These are phyloP conservation scores for Oophaga sylvatica DNA, from an alignment of 2,797 vertebrate species.

Conservation along the genomic window DNA sequence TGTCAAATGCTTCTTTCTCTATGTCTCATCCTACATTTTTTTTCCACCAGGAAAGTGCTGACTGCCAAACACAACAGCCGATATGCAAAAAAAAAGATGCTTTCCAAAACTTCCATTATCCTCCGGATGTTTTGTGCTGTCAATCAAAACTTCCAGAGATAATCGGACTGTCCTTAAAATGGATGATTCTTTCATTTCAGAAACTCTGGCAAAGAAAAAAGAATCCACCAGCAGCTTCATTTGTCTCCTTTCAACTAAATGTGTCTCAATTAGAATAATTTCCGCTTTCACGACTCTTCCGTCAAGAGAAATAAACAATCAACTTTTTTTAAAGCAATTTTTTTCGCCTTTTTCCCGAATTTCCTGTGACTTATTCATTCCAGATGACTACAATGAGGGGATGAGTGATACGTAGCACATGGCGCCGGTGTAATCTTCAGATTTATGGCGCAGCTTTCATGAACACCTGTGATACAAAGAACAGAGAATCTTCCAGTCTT, in stretches of 20 bases:
- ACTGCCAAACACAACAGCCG: constrained; percentile 5
- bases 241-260: constrained; percentile 58
- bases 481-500: constrained; percentile 61
- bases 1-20: neutral
- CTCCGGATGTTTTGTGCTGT: constrained; percentile 26
- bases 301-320: constrained; percentile 4
- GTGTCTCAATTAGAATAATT: constrained; percentile 57
- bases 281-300: constrained; percentile 44
- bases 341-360: neutral
- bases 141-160: constrained; percentile 51
- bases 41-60: neutral
- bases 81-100: neutral
- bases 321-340: constrained; percentile 2
- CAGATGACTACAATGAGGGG: constrained; percentile 22
- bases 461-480: constrained; percentile 59
- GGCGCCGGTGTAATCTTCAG: constrained; percentile 15
- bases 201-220: constrained; percentile 36
- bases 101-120: constrained; percentile 36
- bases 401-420: neutral
- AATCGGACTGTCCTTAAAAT: constrained; percentile 37
- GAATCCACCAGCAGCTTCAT: constrained; percentile 8
- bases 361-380: constrained; percentile 36
- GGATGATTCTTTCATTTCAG: constrained; percentile 52
- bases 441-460: constrained; percentile 50
- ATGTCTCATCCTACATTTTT: neutral